phyloP scores from a whole-genome alignment of 2,797 vertebrate genomes.

The Babyrousa celebensis region DNA sequence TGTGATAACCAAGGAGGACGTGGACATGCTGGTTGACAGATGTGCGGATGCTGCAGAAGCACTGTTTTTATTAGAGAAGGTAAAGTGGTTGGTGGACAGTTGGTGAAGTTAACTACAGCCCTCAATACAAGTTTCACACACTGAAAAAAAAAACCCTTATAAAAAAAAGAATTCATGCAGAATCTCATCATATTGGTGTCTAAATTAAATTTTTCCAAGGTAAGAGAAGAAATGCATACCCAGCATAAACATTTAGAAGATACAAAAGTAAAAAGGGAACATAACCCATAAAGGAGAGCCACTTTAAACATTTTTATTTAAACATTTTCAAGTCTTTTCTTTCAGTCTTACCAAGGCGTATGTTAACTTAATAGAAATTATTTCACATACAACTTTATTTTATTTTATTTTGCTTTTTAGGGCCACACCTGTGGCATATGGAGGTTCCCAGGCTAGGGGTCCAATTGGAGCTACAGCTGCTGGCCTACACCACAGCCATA shows the following conservation, averaged over 20 bases:
- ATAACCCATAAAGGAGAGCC: background rate
- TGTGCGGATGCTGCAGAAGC: constrained; percentile 91
- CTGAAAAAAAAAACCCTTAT: background rate
- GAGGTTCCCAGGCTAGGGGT: too few relatives aligned
- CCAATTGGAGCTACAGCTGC: too few relatives aligned
- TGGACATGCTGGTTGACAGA: constrained; percentile 92
- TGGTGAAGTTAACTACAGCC: background rate
- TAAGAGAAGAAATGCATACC: background rate
- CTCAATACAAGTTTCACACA: background rate
- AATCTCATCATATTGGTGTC: background rate
- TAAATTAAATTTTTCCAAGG: constrained; percentile 42
- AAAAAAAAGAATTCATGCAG: background rate
- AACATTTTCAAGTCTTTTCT: constrained; percentile 42
- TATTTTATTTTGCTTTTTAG: too few relatives aligned
- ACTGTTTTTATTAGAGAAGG: constrained; percentile 95
- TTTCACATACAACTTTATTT: background rate
- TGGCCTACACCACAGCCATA: too few relatives aligned
- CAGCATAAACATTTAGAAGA: constrained; percentile 23
- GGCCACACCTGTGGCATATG: too few relatives aligned
- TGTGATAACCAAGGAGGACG: constrained; percentile 93
- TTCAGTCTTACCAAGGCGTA: background rate
- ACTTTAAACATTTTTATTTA: constrained; percentile 4
- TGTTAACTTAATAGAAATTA: constrained; percentile 53
- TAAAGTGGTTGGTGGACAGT: constrained; percentile 84
- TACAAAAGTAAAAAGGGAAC: background rate